phyloP scores from a whole-genome alignment of 2,113 vertebrate genomes.

The Columba janthina region DNA sequence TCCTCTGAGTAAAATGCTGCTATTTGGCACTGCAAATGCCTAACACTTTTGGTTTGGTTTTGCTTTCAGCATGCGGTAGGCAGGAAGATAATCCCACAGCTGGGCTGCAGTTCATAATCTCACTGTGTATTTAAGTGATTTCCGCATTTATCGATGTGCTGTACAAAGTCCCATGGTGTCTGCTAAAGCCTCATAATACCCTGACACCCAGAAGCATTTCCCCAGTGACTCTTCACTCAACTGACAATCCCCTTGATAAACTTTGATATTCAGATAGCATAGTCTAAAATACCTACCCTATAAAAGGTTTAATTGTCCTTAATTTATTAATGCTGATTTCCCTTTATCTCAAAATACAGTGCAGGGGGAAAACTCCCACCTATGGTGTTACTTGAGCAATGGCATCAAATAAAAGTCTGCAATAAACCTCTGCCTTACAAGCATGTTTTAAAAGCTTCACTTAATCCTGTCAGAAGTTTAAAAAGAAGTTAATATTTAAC shows the following conservation, averaged over 20 bases:
- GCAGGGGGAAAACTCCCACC: background rate
- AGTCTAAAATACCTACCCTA: background rate
- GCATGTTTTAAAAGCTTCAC: slow-evolving; percentile 10
- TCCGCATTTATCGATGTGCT: background rate
- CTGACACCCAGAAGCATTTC: background rate
- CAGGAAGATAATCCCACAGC: background rate
- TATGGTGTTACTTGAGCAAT: background rate
- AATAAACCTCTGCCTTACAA: slow-evolving; percentile 5
- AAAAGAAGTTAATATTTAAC: slow-evolving; percentile 39
- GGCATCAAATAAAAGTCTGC: background rate
- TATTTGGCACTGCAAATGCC: background rate
- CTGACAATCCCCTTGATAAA: background rate
- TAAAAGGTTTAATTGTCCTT: background rate
- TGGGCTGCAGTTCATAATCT: background rate
- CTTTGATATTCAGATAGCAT: background rate
- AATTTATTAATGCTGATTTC: background rate
- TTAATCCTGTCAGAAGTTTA: background rate
- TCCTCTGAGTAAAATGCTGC: background rate
- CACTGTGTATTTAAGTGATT: background rate
- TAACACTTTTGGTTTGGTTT: background rate
- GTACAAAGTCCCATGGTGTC: background rate
- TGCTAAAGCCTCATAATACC: background rate
- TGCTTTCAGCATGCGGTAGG: background rate
- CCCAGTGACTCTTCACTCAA: background rate
- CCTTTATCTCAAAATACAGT: background rate